A percentile compares a stretch with the other conserved stretches of the same genome.
phyloP scores from a whole-genome alignment of 2,797 vertebrate genomes.

The Myioborus miniatus region DNA sequence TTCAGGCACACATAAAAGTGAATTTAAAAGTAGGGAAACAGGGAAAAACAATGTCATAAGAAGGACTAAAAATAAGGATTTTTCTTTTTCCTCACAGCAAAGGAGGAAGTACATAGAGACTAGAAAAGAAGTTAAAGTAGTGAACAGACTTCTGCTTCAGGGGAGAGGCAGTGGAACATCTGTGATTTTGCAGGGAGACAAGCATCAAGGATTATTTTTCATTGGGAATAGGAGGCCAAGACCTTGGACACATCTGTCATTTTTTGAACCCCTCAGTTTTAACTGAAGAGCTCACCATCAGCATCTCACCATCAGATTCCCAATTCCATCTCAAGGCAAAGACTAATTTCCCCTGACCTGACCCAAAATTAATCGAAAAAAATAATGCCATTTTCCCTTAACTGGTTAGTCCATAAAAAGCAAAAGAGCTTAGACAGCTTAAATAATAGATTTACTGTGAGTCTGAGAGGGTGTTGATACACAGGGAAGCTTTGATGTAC shows the following conservation, averaged over 20 bases:
- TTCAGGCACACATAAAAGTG: not conserved
- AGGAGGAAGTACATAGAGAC: not conserved
- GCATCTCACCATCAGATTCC: not conserved
- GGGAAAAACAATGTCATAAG: not conserved
- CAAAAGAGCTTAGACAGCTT: not conserved
- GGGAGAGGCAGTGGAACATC: not conserved
- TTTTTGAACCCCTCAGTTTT: not conserved
- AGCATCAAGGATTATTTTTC: not conserved
- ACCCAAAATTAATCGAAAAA: not conserved
- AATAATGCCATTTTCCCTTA: not conserved
- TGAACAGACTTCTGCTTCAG: not conserved
- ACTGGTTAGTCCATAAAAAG: not conserved
- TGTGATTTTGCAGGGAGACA: not conserved
- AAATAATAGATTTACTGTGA: not conserved
- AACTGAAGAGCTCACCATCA: not conserved
- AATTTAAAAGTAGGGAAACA: not conserved
- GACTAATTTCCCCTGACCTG: not conserved
- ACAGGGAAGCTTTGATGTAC: not conserved
- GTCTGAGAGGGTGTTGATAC: not conserved
- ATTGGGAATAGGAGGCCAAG: not conserved
- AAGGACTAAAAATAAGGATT: not conserved
- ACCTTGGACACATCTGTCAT: not conserved
- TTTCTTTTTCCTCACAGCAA: not conserved
- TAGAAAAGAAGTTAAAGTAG: not conserved
- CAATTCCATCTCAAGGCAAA: not conserved